phyloP scores from a whole-genome alignment of 2,888 invertebrate species.

The Habrosyne pyritoides region DNA sequence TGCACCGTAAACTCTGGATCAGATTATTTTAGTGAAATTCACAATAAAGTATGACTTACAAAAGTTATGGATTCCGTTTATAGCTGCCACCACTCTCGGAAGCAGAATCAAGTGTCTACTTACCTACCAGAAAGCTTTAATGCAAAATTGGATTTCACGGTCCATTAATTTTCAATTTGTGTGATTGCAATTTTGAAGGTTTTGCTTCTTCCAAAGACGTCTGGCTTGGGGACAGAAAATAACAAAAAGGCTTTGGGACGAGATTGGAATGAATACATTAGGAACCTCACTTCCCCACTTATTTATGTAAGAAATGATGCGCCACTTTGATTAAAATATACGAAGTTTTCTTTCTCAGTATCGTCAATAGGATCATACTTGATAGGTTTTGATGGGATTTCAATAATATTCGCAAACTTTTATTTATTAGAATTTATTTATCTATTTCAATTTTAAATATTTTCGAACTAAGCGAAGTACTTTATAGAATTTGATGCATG shows the following conservation, averaged over 20 bases:
- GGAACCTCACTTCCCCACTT: constrained; percentile 25
- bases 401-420: no score
- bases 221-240: constrained; percentile 69
- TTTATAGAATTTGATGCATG: no score
- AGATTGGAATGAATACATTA: constrained; percentile 73
- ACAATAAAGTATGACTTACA: constrained; percentile 1
- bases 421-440: no score
- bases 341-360: not conserved
- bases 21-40: not conserved
- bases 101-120: constrained; percentile 55
- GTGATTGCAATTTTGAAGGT: constrained; percentile 82
- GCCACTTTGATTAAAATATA: constrained; percentile 8
- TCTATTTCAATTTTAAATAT: no score
- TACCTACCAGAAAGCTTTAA: constrained; percentile 72
- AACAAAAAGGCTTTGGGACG: constrained; percentile 70
- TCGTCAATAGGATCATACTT: not conserved
- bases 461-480: no score
- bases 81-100: constrained; percentile 31
- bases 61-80: constrained; percentile 8
- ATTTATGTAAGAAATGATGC: constrained; percentile 9
- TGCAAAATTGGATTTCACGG: constrained; percentile 81
- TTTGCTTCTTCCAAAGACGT: constrained; percentile 73
- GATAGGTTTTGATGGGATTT: not conserved
- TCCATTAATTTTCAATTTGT: constrained; percentile 83
- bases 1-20: not conserved